These are phyloP conservation scores for Thunnus thynnus DNA, from an alignment of 2,113 vertebrate species.

Conservation along the genomic window DNA sequence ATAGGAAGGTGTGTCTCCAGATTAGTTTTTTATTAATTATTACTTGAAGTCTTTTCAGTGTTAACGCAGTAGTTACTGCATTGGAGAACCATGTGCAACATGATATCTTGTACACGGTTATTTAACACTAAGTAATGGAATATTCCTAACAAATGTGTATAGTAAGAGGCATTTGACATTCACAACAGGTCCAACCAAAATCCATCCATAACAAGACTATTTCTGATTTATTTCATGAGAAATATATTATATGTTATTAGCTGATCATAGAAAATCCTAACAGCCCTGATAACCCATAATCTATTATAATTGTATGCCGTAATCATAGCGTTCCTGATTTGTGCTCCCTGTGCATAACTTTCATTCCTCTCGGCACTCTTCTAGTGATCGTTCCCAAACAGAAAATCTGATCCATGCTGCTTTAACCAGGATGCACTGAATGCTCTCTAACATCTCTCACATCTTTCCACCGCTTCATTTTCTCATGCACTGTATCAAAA, in stretches of 20 bases:
- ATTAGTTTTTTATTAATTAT: not conserved
- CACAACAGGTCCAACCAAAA: not conserved
- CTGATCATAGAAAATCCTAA: conserved; percentile 28
- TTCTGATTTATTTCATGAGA: conserved; percentile 17
- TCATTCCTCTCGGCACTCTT: conserved; percentile 59
- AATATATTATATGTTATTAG: conserved; percentile 10
- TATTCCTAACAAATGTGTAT: not conserved
- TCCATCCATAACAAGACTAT: not conserved
- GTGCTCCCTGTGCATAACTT: conserved; percentile 40
- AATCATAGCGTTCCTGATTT: conserved; percentile 47
- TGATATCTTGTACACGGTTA: not conserved
- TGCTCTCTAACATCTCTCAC: conserved; percentile 59
- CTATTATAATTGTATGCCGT: not conserved
- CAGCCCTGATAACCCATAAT: conserved; percentile 27
- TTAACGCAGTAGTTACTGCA: conserved; percentile 15
- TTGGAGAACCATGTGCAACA: conserved; percentile 7
- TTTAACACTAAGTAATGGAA: not conserved
- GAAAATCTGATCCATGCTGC: conserved; percentile 9
- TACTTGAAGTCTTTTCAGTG: conserved; percentile 12
- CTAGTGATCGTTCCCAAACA: conserved; percentile 44
- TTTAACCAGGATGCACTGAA: conserved; percentile 42
- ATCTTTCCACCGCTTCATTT: conserved; percentile 30
- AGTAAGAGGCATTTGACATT: not conserved
- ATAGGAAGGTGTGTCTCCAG: not conserved
- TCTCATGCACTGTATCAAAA: conserved; percentile 33